Evolutionary conservation across 1,140 invertebrate species (phyloP), one percentile per base, ranked within the genome.

Genomic region (Drosophila trapezifrons): DNA sequence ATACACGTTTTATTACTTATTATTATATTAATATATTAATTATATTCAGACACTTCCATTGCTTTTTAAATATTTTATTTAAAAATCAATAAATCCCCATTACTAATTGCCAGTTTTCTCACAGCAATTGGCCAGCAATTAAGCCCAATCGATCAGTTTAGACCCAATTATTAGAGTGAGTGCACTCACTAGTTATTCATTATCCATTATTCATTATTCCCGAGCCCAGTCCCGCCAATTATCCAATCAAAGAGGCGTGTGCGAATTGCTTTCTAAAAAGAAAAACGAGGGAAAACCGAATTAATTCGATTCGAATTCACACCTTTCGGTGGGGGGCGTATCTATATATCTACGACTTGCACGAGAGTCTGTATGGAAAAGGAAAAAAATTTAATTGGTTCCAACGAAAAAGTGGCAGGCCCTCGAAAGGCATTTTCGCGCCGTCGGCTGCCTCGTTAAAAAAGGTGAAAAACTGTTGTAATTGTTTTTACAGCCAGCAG

Each of bases 401-500:
- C 38, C 73, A 49, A 43, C 54, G 73, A 76, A 76, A 25, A 64
- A 35, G 64, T 29, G 17, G 42, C 22, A 70, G 58, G 15, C 69
- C 32, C 40, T 73, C 8, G 22, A 52, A 29, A 56, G 49, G 57
- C 71, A 71, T 79, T 78, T 84, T 65, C 65, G 59, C 58, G 57
- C 38, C 64, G 37, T 54, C 66, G 46, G 35, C 22, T 54, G 55
- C 54, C 58, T 75, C 70, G 75, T 83, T 79, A 76, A 75, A 80
- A 52, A 70, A 76, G 70, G 74, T 80, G 74, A 78, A 86, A 78
- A 85, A 82, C 78, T 76, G 74, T 89, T 89, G 82, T 86, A 87
- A 86, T 86, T 87, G 82, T 86, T 86, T 83, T 83, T 73, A 59
- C 79, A 83, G 80, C 46, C 65, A 35, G 46, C 40, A 51, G n/a